phyloP scores from a whole-genome alignment of 2,888 invertebrate species.

The Troides helena region DNA sequence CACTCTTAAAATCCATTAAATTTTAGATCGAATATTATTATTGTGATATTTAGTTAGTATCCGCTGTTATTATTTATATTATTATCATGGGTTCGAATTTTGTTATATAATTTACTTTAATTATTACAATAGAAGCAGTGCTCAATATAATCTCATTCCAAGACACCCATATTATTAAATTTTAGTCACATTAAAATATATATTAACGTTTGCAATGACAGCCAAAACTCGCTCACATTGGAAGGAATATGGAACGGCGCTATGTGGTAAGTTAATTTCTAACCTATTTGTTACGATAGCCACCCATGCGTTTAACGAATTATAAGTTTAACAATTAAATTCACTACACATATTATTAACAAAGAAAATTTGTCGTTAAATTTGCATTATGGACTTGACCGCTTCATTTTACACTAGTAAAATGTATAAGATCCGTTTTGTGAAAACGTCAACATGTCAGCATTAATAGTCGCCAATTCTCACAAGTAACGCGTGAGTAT shows the following conservation, averaged over 20 bases:
- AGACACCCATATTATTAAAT: conserved; percentile 60
- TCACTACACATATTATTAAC: not conserved
- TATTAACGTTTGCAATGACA: conserved; percentile 64
- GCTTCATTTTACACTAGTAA: not conserved
- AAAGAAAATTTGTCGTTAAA: not conserved
- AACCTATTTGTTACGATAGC: conserved; percentile 58
- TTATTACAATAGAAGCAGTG: conserved; percentile 66
- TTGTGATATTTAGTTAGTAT: conserved; percentile 79
- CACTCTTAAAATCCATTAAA: conserved; percentile 66
- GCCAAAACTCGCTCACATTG: conserved; percentile 78
- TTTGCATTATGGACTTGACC: not conserved
- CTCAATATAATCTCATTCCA: conserved; percentile 80
- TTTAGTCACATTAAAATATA: conserved; percentile 51
- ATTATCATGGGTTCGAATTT: conserved; percentile 72
- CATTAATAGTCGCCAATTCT: not conserved
- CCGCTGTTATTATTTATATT: conserved; percentile 69
- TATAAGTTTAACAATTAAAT: conserved; percentile 7
- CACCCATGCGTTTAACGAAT: conserved; percentile 52
- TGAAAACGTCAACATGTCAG: conserved; percentile 24
- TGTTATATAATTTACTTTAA: conserved; percentile 59
- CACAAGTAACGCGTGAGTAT: not conserved
- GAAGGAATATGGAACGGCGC: conserved; percentile 80
- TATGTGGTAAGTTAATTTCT: conserved; percentile 75
- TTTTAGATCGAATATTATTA: conserved; percentile 76
- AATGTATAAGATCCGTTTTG: conserved; percentile 2